Percentiles rank a stretch among this genome's conserved stretches.
Conservation (phyloP, 2,888 invertebrate species). For the Xestia rhomboidea region DNA sequence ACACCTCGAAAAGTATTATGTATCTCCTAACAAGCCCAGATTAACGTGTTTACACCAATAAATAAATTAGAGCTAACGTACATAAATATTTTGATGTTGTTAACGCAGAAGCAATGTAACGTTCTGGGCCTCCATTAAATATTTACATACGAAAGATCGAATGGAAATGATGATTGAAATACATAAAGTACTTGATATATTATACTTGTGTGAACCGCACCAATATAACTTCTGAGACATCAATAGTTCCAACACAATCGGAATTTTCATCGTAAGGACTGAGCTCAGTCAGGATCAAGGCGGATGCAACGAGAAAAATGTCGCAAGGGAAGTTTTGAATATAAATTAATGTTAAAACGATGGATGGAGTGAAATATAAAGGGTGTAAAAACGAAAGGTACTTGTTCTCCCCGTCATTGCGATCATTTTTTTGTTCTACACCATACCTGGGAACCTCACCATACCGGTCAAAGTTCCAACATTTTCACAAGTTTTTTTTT, state of each 20-base stretch:
- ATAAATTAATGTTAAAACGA: too few species aligned
- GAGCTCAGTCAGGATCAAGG: not conserved
- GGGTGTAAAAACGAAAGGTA: too few species aligned
- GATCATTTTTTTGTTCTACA: too few species aligned
- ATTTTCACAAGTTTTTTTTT: too few species aligned
- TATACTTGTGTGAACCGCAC: conserved; percentile 15
- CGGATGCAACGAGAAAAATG: too few species aligned
- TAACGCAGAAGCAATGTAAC: conserved; percentile 15
- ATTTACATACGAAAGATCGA: conserved; percentile 40
- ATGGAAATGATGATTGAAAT: conserved; percentile 44
- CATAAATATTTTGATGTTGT: conserved; percentile 54
- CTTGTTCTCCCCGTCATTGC: too few species aligned
- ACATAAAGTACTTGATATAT: conserved; percentile 39
- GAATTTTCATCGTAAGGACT: not conserved
- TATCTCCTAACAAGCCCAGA: not conserved
- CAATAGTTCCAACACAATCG: not conserved
- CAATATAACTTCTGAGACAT: conserved; percentile 9
- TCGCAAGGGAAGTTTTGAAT: too few species aligned
- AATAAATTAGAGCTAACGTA: conserved; percentile 28
- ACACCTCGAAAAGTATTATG: not conserved
- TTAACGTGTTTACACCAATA: conserved; percentile 33
- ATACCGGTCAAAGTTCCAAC: too few species aligned
- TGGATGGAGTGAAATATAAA: too few species aligned
- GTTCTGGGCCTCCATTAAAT: conserved; percentile 38
- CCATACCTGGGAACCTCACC: too few species aligned